Evolutionary conservation across 2,113 vertebrate genomes (phyloP), one percentile per base, ranked within the genome.

Genomic region (Nesogale talazaci): DNA sequence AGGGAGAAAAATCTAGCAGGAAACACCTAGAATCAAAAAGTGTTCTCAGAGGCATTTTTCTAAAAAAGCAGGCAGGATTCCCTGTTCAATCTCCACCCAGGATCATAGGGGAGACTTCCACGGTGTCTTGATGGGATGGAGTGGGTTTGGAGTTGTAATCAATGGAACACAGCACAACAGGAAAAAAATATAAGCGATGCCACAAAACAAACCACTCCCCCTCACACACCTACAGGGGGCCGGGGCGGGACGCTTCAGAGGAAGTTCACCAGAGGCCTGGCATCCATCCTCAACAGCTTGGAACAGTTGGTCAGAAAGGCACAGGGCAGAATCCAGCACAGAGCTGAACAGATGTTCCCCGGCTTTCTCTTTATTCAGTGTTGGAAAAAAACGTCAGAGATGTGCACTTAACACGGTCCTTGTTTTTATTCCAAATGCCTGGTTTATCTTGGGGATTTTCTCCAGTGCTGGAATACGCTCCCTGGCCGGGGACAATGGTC

Each of bases 291-390:
- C 3, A 93, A n/a, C 56, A 77, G 46, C 15, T 23, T 83, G 52
- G n/a, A 65, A 42, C 22, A 78, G 40, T 0, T 34, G 31, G 83
- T 59, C 89, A 95, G 76, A 85, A 69, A 79, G 52, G 65, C 84
- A 23, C 1, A 34, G 52, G 42, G 70, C 72, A 91, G 85, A 79
- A 83, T 29, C 36, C 31, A 36, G 56, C 69, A 76, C 4, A 86
- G 31, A 72, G 65, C 3, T 56, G 42, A 67, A 52, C 23, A 81
- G 89, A 79, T 36, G 22, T 20, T 59, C 83, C 56, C 6, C 70
- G 67, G 42, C 65, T n/a, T 94, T 82, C n/a, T 89, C 57, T 79
- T 63, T 63, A 65, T 83, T 92, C 67, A 22, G n/a, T 42, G 83
- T 77, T 9, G 81, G 86, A 86, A 20, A 34, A 69, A 88, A 92